Conservation (phyloP, 2,797 vertebrate species). For the Ceryle rudis region DNA sequence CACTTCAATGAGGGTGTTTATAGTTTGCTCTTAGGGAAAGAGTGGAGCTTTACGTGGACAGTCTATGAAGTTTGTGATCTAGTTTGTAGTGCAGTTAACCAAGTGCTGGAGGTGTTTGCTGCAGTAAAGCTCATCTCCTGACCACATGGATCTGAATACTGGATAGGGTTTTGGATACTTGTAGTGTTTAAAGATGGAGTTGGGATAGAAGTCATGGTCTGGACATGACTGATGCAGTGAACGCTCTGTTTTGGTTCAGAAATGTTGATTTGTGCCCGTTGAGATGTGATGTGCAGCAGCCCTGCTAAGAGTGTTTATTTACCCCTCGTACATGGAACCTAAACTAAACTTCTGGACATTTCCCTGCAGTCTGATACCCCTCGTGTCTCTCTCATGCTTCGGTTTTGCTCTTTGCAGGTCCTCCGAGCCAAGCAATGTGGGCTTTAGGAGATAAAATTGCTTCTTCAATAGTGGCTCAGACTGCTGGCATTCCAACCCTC, state of each 20-base stretch:
- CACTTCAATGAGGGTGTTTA: not conserved
- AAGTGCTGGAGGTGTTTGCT: not conserved
- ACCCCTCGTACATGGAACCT: not conserved
- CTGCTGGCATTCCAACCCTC: slow-evolving; percentile 95
- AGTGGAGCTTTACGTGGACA: not conserved
- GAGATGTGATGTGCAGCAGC: not conserved
- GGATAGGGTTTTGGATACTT: not conserved
- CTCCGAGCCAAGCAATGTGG: slow-evolving; percentile 99
- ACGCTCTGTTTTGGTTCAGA: not conserved
- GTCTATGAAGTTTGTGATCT: not conserved
- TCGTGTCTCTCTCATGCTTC: not conserved
- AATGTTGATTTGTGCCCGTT: not conserved
- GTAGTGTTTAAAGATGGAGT: not conserved
- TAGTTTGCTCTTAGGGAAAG: not conserved
- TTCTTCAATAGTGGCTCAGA: slow-evolving; percentile 97
- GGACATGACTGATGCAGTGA: not conserved
- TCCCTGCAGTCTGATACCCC: not conserved
- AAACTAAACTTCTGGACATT: not conserved
- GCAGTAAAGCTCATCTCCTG: not conserved
- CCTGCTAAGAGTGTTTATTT: not conserved
- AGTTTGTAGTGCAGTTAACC: not conserved
- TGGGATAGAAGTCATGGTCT: not conserved
- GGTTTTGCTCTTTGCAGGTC: slow-evolving; percentile 82
- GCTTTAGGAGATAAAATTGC: slow-evolving; percentile 98
- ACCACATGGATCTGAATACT: not conserved